A percentile compares a stretch with the other conserved stretches of the same genome.
These are phyloP conservation scores for Margaritifera margaritifera DNA, from an alignment of 2,888 invertebrate species.

Conservation along the genomic window DNA sequence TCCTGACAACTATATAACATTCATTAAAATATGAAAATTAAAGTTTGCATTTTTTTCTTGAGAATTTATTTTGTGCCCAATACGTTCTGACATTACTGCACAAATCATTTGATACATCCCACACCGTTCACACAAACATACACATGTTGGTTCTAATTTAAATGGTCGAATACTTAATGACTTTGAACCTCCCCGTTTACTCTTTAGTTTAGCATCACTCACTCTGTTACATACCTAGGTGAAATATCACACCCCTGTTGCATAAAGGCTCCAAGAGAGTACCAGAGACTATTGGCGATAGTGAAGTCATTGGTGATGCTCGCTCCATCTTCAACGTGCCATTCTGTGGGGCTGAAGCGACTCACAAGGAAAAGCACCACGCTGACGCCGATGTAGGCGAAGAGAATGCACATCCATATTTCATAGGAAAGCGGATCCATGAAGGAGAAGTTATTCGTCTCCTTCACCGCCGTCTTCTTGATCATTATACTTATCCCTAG, in stretches of 20 bases:
- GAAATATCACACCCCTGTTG: slow-evolving; percentile 98
- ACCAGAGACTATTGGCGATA: slow-evolving; percentile 97
- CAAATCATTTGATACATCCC: no score
- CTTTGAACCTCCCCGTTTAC: no score
- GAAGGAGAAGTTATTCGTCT: slow-evolving; percentile 97
- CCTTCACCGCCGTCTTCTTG: slow-evolving; percentile 91
- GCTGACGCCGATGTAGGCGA: slow-evolving; percentile 97
- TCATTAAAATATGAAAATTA: no score
- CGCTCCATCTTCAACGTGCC: slow-evolving; percentile 77
- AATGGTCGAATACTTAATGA: no score
- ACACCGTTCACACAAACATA: no score
- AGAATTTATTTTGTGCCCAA: no score
- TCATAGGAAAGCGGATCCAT: slow-evolving; percentile 95
- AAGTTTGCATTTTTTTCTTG: no score
- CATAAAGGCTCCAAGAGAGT: slow-evolving; percentile 97
- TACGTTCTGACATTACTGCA: no score
- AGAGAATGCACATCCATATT: slow-evolving; percentile 93
- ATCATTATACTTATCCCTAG: slow-evolving; percentile 96
- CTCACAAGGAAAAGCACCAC: slow-evolving; percentile 99
- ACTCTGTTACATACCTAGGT: slow-evolving; percentile 81
- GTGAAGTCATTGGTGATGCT: slow-evolving; percentile 80
- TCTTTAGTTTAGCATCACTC: no score
- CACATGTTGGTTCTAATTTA: no score
- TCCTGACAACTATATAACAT: no score
- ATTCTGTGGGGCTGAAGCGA: slow-evolving; percentile 97